Evolutionary conservation across 2,797 vertebrate species (phyloP).

Genomic region (Cynodonichthys magdalenae): DNA sequence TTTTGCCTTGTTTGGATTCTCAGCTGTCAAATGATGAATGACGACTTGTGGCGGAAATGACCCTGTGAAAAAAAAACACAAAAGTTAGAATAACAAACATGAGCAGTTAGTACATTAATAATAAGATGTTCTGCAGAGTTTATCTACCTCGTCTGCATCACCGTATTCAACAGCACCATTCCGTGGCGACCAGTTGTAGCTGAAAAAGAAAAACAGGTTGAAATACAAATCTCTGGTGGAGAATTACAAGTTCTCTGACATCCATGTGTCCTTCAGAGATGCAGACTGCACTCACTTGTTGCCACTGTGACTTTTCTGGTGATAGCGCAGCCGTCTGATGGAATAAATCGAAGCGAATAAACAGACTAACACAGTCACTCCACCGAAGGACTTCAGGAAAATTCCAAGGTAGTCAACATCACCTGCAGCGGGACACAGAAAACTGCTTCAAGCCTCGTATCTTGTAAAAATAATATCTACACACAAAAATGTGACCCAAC

Average conservation of each 20-base stretch:
- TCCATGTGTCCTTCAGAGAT: not conserved
- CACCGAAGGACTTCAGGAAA: constrained; percentile 88
- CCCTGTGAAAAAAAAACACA: constrained; percentile 80
- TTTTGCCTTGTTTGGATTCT: constrained; percentile 56
- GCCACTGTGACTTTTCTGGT: constrained; percentile 85
- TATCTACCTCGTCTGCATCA: constrained; percentile 92
- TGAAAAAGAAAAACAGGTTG: constrained; percentile 57
- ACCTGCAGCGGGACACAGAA: constrained; percentile 77
- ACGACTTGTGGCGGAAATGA: constrained; percentile 98
- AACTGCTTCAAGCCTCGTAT: not conserved
- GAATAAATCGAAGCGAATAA: constrained; percentile 86
- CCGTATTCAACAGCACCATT: constrained; percentile 88
- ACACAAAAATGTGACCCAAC: no score
- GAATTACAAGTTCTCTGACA: not conserved
- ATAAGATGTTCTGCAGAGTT: not conserved
- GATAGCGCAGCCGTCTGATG: constrained; percentile 88
- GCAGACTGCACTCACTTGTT: constrained; percentile 83
- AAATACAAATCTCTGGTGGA: not conserved
- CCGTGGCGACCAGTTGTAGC: constrained; percentile 90
- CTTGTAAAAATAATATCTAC: no score
- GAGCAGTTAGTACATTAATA: not conserved
- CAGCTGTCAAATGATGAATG: constrained; percentile 94
- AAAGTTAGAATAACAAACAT: not conserved
- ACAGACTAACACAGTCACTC: constrained; percentile 80
- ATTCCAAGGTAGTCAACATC: constrained; percentile 93